Conservation (phyloP, 2,888 invertebrate genomes). For the Podotricha telesiphe region DNA sequence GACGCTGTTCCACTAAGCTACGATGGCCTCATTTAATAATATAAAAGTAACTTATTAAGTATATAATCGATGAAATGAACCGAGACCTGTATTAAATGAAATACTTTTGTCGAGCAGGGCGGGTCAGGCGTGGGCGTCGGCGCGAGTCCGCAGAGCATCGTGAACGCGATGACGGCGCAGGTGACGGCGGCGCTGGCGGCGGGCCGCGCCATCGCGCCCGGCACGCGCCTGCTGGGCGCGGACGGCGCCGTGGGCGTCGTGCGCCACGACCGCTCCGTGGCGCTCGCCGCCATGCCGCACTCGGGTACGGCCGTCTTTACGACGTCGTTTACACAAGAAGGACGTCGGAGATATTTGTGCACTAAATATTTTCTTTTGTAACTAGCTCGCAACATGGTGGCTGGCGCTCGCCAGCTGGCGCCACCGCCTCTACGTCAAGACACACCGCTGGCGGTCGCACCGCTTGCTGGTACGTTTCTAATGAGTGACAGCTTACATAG, state of each 20-base stretch:
- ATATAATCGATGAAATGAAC: too few relatives aligned
- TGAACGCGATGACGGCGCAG: constrained; percentile 84
- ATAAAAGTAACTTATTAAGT: too few relatives aligned
- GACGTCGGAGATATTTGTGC: too few relatives aligned
- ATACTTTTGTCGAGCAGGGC: too few relatives aligned
- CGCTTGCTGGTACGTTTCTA: constrained; percentile 31
- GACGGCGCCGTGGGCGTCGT: constrained; percentile 88
- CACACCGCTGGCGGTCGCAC: constrained; percentile 31
- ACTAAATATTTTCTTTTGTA: constrained; percentile 21
- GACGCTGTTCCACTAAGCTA: too few relatives aligned
- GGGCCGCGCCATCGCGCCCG: constrained; percentile 81
- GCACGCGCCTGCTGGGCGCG: constrained; percentile 79
- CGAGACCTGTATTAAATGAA: too few relatives aligned
- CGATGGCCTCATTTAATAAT: too few relatives aligned
- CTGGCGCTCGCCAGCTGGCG: constrained; percentile 40
- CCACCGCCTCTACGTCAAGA: constrained; percentile 49
- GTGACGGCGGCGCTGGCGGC: constrained; percentile 85
- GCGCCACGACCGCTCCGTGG: constrained; percentile 85
- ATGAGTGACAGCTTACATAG: too few relatives aligned
- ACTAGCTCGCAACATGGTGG: constrained; percentile 38
- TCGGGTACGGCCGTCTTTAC: too few relatives aligned
- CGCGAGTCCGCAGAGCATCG: constrained; percentile 64
- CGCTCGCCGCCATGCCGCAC: constrained; percentile 81
- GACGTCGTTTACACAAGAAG: too few relatives aligned
- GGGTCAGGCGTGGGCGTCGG: constrained; percentile 45